Conservation (phyloP, 2,888 invertebrate species). For the Xiphydria camelus region DNA sequence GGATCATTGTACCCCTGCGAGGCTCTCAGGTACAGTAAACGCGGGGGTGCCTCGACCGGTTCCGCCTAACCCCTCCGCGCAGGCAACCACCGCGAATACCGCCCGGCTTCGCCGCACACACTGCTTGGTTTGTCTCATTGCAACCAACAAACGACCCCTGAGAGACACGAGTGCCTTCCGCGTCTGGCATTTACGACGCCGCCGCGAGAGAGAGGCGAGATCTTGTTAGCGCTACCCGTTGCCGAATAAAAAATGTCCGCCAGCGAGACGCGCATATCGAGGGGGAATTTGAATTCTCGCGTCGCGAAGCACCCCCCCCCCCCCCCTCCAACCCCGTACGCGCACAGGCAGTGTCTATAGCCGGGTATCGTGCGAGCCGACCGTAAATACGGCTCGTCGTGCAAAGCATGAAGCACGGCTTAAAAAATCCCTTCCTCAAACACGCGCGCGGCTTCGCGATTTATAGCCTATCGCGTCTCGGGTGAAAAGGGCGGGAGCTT, state of each 20-base stretch:
- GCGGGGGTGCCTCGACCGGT: background rate
- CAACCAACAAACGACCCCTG: constrained; percentile 46
- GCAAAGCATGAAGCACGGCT: constrained; percentile 38
- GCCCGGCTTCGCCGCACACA: constrained; percentile 10
- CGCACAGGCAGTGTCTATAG: too few species aligned
- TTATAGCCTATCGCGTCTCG: constrained; percentile 47
- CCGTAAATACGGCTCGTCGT: constrained; percentile 1
- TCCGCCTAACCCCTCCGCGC: constrained; percentile 6
- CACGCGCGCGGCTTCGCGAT: constrained; percentile 41
- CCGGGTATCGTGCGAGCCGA: too few species aligned
- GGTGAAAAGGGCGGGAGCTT: constrained; percentile 14
- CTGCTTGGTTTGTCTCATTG: constrained; percentile 47
- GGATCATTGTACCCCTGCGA: constrained; percentile 50
- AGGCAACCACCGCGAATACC: constrained; percentile 1
- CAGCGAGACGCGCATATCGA: too few species aligned
- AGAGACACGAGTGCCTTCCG: constrained; percentile 38
- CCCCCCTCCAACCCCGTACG: too few species aligned
- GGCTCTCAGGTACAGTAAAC: constrained; percentile 52
- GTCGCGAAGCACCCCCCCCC: too few species aligned
- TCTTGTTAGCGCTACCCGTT: constrained; percentile 39
- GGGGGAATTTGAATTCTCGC: too few species aligned
- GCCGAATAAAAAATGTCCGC: background rate
- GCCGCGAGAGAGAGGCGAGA: constrained; percentile 43
- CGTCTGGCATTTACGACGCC: constrained; percentile 51
- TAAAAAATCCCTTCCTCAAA: constrained; percentile 54